phyloP scores from a whole-genome alignment of 2,113 vertebrate genomes.

The Forbesichthys agassizii region DNA sequence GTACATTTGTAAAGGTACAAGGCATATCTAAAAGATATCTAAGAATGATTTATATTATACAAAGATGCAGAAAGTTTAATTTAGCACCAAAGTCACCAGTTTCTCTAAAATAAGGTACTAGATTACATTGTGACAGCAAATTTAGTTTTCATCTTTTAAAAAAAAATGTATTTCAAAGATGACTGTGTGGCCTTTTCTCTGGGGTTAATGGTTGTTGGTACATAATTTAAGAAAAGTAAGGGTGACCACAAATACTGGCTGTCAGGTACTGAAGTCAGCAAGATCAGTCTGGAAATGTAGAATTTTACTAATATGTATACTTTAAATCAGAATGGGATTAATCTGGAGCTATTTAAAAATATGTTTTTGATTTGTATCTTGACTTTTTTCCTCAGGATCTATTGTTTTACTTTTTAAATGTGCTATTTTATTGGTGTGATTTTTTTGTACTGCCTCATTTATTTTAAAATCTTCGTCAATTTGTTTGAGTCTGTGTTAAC shows the following conservation, averaged over 20 bases:
- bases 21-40: slow-evolving; percentile 32
- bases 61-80: slow-evolving; percentile 43
- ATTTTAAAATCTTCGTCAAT: slow-evolving; percentile 51
- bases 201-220: slow-evolving; percentile 44
- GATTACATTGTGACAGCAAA: slow-evolving; percentile 43
- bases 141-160: slow-evolving; percentile 2
- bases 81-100: slow-evolving; percentile 63
- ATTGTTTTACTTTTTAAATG: slow-evolving; percentile 59
- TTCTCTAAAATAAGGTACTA: slow-evolving; percentile 67
- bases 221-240: slow-evolving; percentile 19
- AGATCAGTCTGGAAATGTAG: slow-evolving; percentile 17
- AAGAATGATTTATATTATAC: slow-evolving; percentile 51
- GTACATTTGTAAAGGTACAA: slow-evolving; percentile 20
- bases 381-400: slow-evolving; percentile 75
- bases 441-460: slow-evolving; percentile 76
- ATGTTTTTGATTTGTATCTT: slow-evolving; percentile 54
- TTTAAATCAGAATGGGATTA: slow-evolving; percentile 66
- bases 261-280: slow-evolving; percentile 13
- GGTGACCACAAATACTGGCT: slow-evolving; percentile 41
- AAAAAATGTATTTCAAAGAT: slow-evolving; percentile 10
- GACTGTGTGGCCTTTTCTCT: slow-evolving; percentile 66
- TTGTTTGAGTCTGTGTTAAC: slow-evolving; percentile 66
- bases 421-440: slow-evolving; percentile 74
- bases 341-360: slow-evolving; percentile 57
- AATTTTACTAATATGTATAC: slow-evolving; percentile 63